Base-by-base conservation (phyloP, 2,113 vertebrate species). In the Panthera tigris region DNA sequence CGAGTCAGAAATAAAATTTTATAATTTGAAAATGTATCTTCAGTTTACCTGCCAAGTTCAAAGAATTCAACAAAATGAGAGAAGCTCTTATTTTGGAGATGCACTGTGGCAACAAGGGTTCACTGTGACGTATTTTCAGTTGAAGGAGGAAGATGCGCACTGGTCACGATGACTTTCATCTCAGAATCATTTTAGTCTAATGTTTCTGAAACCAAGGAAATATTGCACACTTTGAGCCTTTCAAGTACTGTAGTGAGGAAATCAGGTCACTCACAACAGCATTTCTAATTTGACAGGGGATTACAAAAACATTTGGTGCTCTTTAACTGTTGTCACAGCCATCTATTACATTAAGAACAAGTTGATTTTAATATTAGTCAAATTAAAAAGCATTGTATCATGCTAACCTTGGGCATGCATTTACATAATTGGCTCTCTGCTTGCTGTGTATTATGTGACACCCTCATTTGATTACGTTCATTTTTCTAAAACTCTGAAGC, bases 311-410 rank as follows among this genome's bases (percentile, higher is more conserved):
- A 97, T 98, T 97, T 98, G 96, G 66, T 98, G 92, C 85, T 98
- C 83, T 98, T 98, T 98, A 98, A 63, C 88, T 98, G 86, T 98
- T 98, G 97, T 97, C 97, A 98, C 88, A 97, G 57, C 41, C 86
- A 97, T 98, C 89, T 97, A 98, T 98, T 98, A 97, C 29, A 82
- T 92, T 97, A 97, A 94, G 65, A 98, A 98, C 36, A 97, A 95
- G 96, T 94, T 98, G 89, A 96, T 98, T 98, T 98, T 97, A 97
- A 89, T 98, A 97, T 97, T 98, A 98, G 76, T 97, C 95, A 94
- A 98, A 98, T 98, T 98, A 98, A 98, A 98, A 98, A 98, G 95
- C 97, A 98, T 97, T 98, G 76, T 96, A 96, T 95, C 48, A 94
- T 81, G 74, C 68, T 98, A 98, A 98, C 92, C 95, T 98, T 98